These are phyloP conservation scores for Megalurothrips usitatus DNA, from an alignment of 2,888 invertebrate species.

Conservation along the genomic window DNA sequence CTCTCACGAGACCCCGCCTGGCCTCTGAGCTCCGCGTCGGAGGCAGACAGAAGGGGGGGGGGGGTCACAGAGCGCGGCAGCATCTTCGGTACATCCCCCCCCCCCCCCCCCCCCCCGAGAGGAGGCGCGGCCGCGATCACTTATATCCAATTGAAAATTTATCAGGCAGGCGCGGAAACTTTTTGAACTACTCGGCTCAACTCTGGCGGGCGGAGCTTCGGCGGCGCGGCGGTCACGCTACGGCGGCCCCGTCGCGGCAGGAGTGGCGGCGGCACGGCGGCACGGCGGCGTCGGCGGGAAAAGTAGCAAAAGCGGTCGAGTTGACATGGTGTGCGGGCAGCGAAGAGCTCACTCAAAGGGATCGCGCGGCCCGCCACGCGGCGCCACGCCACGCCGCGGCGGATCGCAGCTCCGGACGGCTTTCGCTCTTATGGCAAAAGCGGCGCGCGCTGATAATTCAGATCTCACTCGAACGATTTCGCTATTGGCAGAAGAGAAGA, in stretches of 20 bases:
- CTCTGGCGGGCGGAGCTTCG: background rate
- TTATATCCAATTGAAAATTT: slow-evolving; percentile 22
- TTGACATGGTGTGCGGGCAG: background rate
- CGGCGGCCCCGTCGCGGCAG: background rate
- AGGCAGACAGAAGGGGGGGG: too few species aligned
- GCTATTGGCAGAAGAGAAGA: background rate
- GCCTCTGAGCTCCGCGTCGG: too few species aligned
- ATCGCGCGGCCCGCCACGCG: background rate
- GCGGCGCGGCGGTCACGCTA: too few species aligned
- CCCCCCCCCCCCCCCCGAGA: background rate
- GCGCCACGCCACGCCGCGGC: too few species aligned
- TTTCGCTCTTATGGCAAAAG: too few species aligned
- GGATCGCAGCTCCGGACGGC: too few species aligned
- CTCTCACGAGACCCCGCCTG: too few species aligned
- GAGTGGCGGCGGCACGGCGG: background rate
- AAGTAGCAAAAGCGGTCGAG: slow-evolving; percentile 2
- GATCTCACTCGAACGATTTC: background rate
- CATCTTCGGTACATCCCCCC: background rate
- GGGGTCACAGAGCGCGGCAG: too few species aligned
- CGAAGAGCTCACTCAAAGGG: background rate
- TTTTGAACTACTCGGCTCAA: background rate
- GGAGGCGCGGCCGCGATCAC: background rate
- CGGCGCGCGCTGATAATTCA: background rate
- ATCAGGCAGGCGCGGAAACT: slow-evolving; percentile 3
- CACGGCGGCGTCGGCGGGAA: background rate